A percentile compares a stretch with the other conserved stretches of the same genome.
phyloP scores from a whole-genome alignment of 2,888 invertebrate species.

The Tipula confusa region DNA sequence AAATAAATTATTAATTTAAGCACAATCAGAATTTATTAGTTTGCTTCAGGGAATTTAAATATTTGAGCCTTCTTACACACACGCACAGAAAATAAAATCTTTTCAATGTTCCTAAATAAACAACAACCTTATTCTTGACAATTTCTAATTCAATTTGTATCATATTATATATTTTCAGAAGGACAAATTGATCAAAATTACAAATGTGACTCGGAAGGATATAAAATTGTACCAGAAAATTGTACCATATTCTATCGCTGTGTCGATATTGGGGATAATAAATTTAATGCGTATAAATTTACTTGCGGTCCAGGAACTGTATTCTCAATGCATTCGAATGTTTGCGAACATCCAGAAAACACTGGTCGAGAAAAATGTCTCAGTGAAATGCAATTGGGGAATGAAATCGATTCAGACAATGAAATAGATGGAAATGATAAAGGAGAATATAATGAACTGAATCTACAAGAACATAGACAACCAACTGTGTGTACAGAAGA shows the following conservation, averaged over 20 bases:
- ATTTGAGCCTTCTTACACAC: not conserved
- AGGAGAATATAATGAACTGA: not conserved
- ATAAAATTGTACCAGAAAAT: slow-evolving; percentile 64
- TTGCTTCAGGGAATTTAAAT: not conserved
- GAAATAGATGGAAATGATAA: slow-evolving; percentile 30
- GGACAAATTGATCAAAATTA: slow-evolving; percentile 41
- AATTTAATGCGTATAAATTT: slow-evolving; percentile 59
- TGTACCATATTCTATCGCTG: slow-evolving; percentile 74
- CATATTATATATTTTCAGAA: not conserved
- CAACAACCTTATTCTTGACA: not conserved
- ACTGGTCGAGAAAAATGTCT: slow-evolving; percentile 67
- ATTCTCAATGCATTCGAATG: slow-evolving; percentile 62
- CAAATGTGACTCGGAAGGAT: slow-evolving; percentile 64
- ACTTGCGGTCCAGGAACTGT: slow-evolving; percentile 72
- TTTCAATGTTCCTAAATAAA: not conserved
- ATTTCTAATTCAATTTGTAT: not conserved
- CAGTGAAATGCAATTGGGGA: slow-evolving; percentile 43
- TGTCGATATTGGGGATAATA: slow-evolving; percentile 56
- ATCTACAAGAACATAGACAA: slow-evolving; percentile 27
- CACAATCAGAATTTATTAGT: not conserved
- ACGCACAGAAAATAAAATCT: not conserved
- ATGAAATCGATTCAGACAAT: slow-evolving; percentile 41
- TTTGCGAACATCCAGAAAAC: slow-evolving; percentile 66
- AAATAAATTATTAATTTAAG: not conserved
- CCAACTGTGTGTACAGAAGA: slow-evolving; percentile 54